Base-by-base conservation (phyloP, 1,140 invertebrate genomes). In the Microplitis mediator region DNA sequence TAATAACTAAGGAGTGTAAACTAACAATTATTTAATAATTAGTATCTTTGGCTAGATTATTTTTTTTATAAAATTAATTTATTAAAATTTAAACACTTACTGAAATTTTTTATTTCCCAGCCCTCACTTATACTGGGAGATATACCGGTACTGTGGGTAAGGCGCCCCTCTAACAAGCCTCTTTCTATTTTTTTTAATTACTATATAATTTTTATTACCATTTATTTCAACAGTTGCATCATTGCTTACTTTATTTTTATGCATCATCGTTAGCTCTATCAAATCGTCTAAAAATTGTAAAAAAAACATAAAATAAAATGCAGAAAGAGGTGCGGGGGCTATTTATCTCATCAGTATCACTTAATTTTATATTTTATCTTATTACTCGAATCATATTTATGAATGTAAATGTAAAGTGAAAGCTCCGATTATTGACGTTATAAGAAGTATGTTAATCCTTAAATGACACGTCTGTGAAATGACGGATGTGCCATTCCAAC, bases 121-220 rank as follows among this genome's bases (percentile, higher is more conserved):
- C 84, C 81, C 81, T 81, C 83, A 82, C 78, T 83, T 85, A 75
- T 84, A 82, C 84, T 85, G 84, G 81, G 78, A 85, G 77, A 82
- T 85, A 76, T 85, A 86, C 80, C 82, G 81, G 79, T 86, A 83
- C 82, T 85, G 82, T 85, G 84, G 84, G 84, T 86, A 86, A 85
- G 84, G 80, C 79, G 83, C 77, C 80, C 81, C 80, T 75, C 78
- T 80, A 74, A 79, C 76, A 80, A 80, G 77, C 56, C 74, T 73
- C 72, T 82, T 74, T 80, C 76, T 73, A 78, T 78, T 80, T 23
- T 78, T 67, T 68, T 52, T 32, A 39, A 32, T 66, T 13, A 54
- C 65, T 65, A 23, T 72, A 63, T 51, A 35, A 68, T 68, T 67
- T 6, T 50, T 4, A 35, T 23, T 56, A 9, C 2, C 34, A 64